Conservation (phyloP, 2,113 vertebrate genomes). For the Embiotoca jacksoni region DNA sequence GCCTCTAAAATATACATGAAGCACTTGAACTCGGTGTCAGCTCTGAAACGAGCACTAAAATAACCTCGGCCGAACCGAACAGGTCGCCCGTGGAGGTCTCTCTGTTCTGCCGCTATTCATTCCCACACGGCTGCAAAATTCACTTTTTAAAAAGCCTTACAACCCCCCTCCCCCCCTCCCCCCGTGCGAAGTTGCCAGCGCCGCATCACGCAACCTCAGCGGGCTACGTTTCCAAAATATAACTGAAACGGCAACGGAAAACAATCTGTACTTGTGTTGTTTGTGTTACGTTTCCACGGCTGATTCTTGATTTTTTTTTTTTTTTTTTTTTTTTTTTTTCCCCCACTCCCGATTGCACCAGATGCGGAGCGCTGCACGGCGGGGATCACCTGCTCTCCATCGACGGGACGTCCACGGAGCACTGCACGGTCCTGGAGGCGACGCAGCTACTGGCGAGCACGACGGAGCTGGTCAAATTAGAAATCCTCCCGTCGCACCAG, state of each 20-base stretch:
- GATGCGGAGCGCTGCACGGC: conserved; percentile 91
- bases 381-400: conserved; percentile 97
- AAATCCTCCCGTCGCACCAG: conserved; percentile 92
- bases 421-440: conserved; percentile 93
- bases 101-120: not conserved
- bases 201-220: no score
- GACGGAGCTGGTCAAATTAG: conserved; percentile 90
- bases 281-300: not conserved
- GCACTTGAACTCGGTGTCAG: conserved; percentile 42
- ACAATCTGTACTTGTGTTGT: no score
- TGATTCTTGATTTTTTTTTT: no score
- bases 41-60: conserved; percentile 12
- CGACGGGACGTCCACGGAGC: conserved; percentile 94
- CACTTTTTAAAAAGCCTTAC: not conserved
- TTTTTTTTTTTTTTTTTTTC: not conserved
- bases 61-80: conserved; percentile 7
- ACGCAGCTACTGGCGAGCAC: conserved; percentile 93
- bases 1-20: conserved; percentile 61
- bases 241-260: no score
- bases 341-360: conserved; percentile 52
- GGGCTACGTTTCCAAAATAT: no score
- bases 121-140: conserved; percentile 1
- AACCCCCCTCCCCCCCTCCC: no score
- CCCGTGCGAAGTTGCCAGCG: no score
- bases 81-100: conserved; percentile 5